Evolutionary conservation across 2,888 invertebrate genomes (phyloP).

Genomic region (Stramonita haemastoma): DNA sequence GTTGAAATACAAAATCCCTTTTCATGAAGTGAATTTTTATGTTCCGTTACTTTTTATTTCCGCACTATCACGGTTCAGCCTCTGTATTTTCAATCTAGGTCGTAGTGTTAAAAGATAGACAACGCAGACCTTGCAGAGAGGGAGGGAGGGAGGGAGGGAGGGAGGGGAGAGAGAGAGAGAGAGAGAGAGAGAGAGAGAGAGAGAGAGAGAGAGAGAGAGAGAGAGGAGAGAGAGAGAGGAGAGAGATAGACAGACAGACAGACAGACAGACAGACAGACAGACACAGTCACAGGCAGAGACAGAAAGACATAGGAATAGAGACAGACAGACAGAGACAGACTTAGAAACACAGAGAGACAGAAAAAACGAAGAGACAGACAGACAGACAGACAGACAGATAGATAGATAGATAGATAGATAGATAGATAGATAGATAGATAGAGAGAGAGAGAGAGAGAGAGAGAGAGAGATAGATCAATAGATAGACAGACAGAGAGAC

Average conservation of each 20-base stretch:
- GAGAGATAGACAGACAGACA: not conserved
- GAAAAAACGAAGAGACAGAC: too few species aligned
- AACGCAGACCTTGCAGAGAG: too few species aligned
- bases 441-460: not conserved
- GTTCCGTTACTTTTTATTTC: not conserved
- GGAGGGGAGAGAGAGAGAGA: not conserved
- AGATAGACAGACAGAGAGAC: not conserved
- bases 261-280: not conserved
- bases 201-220: not conserved
- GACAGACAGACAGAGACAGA: not conserved
- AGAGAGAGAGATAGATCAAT: not conserved
- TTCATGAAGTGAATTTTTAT: not conserved
- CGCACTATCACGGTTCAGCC: too few species aligned
- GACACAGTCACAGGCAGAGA: not conserved
- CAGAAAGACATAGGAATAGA: not conserved
- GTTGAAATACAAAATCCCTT: not conserved
- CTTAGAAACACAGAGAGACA: too few species aligned
- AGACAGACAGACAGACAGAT: not conserved
- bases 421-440: not conserved
- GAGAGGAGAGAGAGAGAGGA: not conserved
- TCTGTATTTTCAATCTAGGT: too few species aligned
- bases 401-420: not conserved
- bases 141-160: too few species aligned
- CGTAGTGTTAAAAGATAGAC: too few species aligned
- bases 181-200: constrained; percentile 11